A percentile compares a stretch with the other conserved stretches of the same genome.
These are phyloP conservation scores for Drosophila birchii DNA, from an alignment of 2,888 invertebrate species.

Conservation along the genomic window DNA sequence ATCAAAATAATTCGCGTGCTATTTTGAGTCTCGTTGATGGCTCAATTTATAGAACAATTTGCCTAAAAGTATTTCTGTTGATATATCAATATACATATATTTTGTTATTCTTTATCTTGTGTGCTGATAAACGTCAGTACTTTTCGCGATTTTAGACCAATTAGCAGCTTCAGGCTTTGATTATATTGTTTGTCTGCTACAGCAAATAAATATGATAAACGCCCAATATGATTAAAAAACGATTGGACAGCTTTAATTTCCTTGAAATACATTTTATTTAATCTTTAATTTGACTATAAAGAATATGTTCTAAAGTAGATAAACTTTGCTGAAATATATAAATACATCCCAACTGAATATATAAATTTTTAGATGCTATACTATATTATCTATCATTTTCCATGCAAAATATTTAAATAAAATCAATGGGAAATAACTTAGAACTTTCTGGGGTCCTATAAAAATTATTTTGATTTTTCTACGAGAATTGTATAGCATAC, in stretches of 20 bases:
- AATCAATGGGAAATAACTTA: neutral
- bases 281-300: too few relatives aligned
- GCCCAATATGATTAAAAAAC: neutral
- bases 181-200: neutral
- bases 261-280: neutral
- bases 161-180: neutral
- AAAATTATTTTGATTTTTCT: too few relatives aligned
- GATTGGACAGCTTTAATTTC: neutral
- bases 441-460: too few relatives aligned
- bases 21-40: neutral
- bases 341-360: too few relatives aligned
- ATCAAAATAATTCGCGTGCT: neutral
- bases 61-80: neutral
- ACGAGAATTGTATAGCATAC: too few relatives aligned
- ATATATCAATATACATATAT: neutral
- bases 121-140: neutral
- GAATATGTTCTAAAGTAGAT: neutral
- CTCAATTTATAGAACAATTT: slow-evolving; percentile 9
- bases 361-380: neutral
- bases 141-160: neutral
- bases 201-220: neutral
- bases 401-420: neutral
- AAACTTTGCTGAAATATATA: neutral
- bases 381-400: neutral
- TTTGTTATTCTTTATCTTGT: neutral